A percentile compares a stretch with the other conserved stretches of the same genome.
phyloP scores from a whole-genome alignment of 2,797 vertebrate genomes.

The Simalia tracyae region DNA sequence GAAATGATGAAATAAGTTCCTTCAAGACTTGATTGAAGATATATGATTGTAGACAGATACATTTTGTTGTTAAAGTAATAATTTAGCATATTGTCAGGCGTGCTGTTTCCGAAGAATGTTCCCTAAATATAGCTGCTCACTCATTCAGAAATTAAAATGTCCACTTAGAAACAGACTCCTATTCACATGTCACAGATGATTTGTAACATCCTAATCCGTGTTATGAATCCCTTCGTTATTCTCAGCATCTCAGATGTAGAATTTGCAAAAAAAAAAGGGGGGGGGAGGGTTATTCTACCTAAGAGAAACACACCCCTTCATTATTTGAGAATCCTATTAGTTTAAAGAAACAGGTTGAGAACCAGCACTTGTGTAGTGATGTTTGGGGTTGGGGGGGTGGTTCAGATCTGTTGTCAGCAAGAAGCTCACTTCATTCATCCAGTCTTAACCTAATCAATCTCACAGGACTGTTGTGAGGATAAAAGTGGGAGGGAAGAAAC shows the following conservation, averaged over 20 bases:
- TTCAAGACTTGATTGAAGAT: conserved; percentile 11
- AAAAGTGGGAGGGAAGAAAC: background rate
- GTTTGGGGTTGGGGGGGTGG: background rate
- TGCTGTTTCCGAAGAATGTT: conserved; percentile 60
- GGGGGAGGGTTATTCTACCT: conserved; percentile 36
- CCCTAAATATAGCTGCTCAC: conserved; percentile 65
- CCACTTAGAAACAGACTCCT: conserved; percentile 63
- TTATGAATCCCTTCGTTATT: conserved; percentile 69
- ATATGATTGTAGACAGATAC: conserved; percentile 22
- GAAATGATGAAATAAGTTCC: background rate
- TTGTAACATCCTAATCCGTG: conserved; percentile 67
- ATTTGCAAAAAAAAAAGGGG: conserved; percentile 58
- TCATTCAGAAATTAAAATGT: conserved; percentile 65
- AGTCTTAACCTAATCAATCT: background rate
- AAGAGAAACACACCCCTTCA: conserved; percentile 27
- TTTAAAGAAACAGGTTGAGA: background rate
- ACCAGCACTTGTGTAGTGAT: background rate
- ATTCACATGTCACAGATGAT: conserved; percentile 69
- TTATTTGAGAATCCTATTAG: conserved; percentile 36
- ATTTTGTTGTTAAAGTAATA: conserved; percentile 36
- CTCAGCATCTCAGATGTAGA: conserved; percentile 44
- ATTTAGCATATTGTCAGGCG: conserved; percentile 41
- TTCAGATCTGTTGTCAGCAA: background rate
- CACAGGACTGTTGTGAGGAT: background rate
- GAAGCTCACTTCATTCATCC: background rate